These are phyloP conservation scores for Adelosebastes latens DNA, from an alignment of 2,797 vertebrate genomes.

Conservation along the genomic window DNA sequence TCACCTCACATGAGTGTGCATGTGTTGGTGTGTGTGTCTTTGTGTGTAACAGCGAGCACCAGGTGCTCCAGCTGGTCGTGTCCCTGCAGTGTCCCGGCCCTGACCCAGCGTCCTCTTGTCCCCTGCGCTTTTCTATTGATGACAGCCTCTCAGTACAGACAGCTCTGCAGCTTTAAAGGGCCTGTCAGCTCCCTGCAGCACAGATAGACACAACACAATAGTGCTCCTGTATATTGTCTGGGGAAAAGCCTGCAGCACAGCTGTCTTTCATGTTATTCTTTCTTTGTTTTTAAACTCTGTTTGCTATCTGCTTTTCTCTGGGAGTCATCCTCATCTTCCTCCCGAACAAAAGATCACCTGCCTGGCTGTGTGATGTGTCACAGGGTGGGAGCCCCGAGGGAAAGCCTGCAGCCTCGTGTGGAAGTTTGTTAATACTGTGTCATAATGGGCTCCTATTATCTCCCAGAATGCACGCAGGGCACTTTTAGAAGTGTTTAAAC, in stretches of 20 bases:
- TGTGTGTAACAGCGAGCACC: constrained; percentile 21
- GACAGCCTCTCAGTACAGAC: constrained; percentile 53
- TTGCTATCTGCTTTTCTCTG: constrained; percentile 22
- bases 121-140: constrained; percentile 43
- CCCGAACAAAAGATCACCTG: constrained; percentile 76
- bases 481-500: constrained; percentile 4
- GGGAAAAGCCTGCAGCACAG: constrained; percentile 38
- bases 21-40: neutral
- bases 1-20: neutral
- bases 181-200: constrained; percentile 46
- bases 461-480: constrained; percentile 11
- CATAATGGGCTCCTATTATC: constrained; percentile 31
- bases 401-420: constrained; percentile 35
- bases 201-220: constrained; percentile 53
- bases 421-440: constrained; percentile 32
- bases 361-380: constrained; percentile 61
- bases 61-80: constrained; percentile 61
- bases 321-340: constrained; percentile 35
- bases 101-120: constrained; percentile 32
- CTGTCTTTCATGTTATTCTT: constrained; percentile 38
- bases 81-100: constrained; percentile 39
- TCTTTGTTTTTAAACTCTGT: constrained; percentile 43
- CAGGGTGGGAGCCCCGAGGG: constrained; percentile 45
- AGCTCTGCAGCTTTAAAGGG: constrained; percentile 40
- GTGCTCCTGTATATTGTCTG: constrained; percentile 48